phyloP scores from a whole-genome alignment of 2,113 vertebrate species.

The Hucho hucho region DNA sequence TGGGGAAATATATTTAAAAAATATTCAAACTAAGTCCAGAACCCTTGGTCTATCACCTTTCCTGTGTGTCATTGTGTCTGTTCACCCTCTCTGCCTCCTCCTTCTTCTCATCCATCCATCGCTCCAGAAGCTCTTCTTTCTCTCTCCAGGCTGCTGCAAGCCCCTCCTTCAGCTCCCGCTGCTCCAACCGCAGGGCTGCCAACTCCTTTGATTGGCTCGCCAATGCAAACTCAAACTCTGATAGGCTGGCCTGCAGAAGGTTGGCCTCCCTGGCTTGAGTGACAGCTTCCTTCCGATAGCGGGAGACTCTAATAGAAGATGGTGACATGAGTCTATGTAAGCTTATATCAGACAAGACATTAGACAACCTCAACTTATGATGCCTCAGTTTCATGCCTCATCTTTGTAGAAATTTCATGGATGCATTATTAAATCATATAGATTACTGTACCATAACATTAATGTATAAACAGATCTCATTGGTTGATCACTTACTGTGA shows the following conservation, averaged over 20 bases:
- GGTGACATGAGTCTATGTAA: neutral
- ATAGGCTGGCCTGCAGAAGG: constrained; percentile 52
- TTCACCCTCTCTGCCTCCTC: constrained; percentile 69
- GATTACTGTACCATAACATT: neutral
- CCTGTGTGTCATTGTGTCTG: constrained; percentile 61
- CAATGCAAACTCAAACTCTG: constrained; percentile 57
- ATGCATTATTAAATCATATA: neutral
- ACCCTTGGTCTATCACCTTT: constrained; percentile 53
- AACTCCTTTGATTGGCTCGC: constrained; percentile 70
- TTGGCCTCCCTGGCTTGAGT: constrained; percentile 55
- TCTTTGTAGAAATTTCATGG: neutral
- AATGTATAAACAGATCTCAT: neutral
- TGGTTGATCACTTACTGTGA: constrained; percentile 64
- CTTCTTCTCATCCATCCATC: constrained; percentile 73
- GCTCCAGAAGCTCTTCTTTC: constrained; percentile 65
- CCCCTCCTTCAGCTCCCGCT: constrained; percentile 44
- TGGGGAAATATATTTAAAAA: too few relatives aligned
- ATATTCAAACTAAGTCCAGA: neutral
- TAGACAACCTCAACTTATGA: neutral
- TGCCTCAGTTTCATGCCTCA: neutral
- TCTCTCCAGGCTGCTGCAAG: constrained; percentile 40
- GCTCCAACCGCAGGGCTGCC: constrained; percentile 47
- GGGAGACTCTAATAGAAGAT: constrained; percentile 60
- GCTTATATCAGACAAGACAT: neutral
- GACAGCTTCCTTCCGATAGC: constrained; percentile 67